Conservation (phyloP, 2,888 invertebrate species). For the Elmis aenea region DNA sequence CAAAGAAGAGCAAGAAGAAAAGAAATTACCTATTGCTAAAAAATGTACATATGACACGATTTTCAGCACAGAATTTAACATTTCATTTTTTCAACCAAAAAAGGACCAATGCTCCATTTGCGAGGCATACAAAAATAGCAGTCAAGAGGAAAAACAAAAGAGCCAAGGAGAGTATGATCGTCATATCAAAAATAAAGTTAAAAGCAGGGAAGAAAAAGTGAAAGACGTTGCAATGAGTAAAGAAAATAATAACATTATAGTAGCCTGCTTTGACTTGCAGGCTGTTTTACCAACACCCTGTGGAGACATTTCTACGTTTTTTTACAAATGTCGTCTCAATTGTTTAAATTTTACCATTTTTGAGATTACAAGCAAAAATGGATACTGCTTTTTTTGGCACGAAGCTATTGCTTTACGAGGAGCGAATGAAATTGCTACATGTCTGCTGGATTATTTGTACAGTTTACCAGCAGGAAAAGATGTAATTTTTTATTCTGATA, state of each 20-base stretch:
- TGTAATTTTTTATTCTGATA: conserved; percentile 7
- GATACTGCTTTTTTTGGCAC: conserved; percentile 5
- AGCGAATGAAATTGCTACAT: conserved; percentile 10
- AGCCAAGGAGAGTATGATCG: neutral
- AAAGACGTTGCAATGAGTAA: neutral
- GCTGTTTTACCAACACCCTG: conserved; percentile 4
- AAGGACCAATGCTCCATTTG: conserved; percentile 6
- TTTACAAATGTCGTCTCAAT: conserved; percentile 2
- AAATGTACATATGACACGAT: no score
- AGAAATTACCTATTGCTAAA: conserved; percentile 1
- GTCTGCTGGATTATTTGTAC: conserved; percentile 8
- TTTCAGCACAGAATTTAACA: conserved; percentile 7
- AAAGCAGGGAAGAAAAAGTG: conserved; percentile 1
- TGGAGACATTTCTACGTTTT: conserved; percentile 5
- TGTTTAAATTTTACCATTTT: conserved; percentile 7
- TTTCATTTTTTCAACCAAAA: conserved; percentile 3
- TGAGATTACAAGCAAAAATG: conserved; percentile 11
- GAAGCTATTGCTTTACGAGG: conserved; percentile 4
- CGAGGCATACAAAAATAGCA: conserved; percentile 4
- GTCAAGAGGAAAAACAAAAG: neutral
- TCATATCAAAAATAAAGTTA: neutral
- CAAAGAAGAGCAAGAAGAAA: conserved; percentile 1
- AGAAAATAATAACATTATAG: neutral
- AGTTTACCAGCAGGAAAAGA: conserved; percentile 3
- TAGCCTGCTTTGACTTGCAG: conserved; percentile 3